A percentile compares a stretch with the other conserved stretches of the same genome.
Evolutionary conservation across 2,113 vertebrate species (phyloP).

Genomic region (Peromyscus californicus): DNA sequence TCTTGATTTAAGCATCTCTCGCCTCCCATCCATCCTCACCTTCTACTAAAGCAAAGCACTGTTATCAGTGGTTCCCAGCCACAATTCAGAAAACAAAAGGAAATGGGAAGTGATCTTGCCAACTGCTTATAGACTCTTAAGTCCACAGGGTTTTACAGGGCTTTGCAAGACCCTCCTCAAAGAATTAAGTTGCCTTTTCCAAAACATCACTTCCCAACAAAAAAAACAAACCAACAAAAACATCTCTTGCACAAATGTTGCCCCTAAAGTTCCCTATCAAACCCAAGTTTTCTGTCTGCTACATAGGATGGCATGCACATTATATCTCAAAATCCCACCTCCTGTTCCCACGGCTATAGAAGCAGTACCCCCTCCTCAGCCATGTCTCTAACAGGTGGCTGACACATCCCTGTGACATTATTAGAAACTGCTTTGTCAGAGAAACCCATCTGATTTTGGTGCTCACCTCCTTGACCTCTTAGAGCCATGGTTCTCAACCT

Average conservation of each 20-base stretch:
- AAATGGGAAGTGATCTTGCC: background rate
- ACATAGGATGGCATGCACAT: background rate
- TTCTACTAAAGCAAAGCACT: background rate
- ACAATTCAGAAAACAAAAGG: constrained; percentile 8
- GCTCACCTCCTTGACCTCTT: too few relatives aligned
- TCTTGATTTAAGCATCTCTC: background rate
- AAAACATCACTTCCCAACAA: background rate
- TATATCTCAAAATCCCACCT: background rate
- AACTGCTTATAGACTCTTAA: background rate
- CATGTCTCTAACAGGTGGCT: background rate
- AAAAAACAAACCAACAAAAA: background rate
- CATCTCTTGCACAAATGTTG: background rate
- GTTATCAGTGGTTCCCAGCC: background rate
- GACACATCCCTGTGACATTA: background rate
- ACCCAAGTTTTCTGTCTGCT: background rate
- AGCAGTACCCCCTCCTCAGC: background rate
- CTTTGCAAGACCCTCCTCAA: background rate
- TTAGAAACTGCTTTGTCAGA: background rate
- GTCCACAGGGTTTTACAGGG: fast-evolving
- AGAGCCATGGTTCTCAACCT: background rate
- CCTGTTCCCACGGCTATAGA: background rate
- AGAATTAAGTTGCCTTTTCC: background rate
- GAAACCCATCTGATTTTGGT: fast-evolving
- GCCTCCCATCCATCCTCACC: background rate
- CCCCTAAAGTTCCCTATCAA: fast-evolving